Conservation (phyloP, 2,113 vertebrate genomes). For the Propithecus coquereli region DNA sequence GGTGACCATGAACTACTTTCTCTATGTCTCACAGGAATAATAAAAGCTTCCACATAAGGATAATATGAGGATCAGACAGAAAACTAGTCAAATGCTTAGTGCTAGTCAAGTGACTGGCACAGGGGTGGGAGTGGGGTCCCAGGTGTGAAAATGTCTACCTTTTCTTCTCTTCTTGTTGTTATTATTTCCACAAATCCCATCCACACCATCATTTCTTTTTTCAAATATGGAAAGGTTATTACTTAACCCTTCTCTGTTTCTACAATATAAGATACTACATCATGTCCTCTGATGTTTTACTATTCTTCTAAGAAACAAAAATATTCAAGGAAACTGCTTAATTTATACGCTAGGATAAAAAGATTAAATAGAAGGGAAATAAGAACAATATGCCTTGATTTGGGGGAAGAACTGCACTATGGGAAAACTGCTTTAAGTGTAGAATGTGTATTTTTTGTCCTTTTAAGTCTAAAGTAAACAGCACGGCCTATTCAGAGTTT, state of each 20-base stretch:
- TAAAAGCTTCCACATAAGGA: neutral
- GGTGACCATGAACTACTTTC: neutral
- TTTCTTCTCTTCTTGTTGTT: neutral
- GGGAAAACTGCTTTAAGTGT: neutral
- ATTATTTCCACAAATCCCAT: neutral
- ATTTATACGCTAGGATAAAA: neutral
- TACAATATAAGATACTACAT: neutral
- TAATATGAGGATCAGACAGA: neutral
- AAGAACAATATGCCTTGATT: neutral
- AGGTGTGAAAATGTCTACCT: neutral
- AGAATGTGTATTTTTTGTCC: neutral
- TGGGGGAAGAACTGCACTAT: neutral
- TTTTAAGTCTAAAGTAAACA: neutral
- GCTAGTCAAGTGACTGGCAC: neutral
- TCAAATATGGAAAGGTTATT: neutral
- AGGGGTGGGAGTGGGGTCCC: neutral
- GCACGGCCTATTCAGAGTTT: neutral
- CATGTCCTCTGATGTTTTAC: neutral
- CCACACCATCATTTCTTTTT: neutral
- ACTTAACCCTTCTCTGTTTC: neutral
- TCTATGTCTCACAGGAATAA: neutral
- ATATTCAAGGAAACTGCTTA: neutral
- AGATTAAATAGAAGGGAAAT: neutral
- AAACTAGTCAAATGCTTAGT: neutral
- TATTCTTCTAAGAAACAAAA: neutral